Evolutionary conservation across 1,140 invertebrate genomes (phyloP).

Genomic region (Carcinoscorpius rotundicauda): DNA sequence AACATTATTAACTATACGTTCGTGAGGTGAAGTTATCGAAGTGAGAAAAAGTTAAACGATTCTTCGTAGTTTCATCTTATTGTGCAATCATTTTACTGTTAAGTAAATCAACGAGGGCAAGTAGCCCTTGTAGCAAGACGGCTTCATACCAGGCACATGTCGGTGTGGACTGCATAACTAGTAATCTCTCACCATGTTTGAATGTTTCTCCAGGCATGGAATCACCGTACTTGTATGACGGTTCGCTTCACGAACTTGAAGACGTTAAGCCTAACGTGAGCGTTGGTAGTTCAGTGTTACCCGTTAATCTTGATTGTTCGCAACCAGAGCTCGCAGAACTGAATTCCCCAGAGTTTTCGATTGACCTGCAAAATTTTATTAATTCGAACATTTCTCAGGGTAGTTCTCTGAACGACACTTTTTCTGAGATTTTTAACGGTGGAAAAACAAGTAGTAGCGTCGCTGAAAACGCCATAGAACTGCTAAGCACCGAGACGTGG

Average conservation of each 20-base stretch:
- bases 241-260: conserved; percentile 9
- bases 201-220: conserved; percentile 17
- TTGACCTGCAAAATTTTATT: conserved; percentile 25
- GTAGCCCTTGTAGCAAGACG: too few species aligned
- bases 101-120: too few species aligned
- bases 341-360: conserved; percentile 22
- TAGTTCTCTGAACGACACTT: conserved; percentile 11
- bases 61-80: too few species aligned
- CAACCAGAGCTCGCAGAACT: conserved; percentile 21
- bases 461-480: background rate
- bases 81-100: too few species aligned
- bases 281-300: background rate
- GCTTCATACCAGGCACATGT: too few species aligned
- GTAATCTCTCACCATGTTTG: conserved; percentile 18
- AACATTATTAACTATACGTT: too few species aligned
- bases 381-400: conserved; percentile 3
- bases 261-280: conserved; percentile 1
- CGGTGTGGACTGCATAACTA: too few species aligned
- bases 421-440: conserved; percentile 7
- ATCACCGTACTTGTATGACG: conserved; percentile 20
- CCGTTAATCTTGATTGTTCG: conserved; percentile 2
- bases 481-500: background rate
- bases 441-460: background rate
- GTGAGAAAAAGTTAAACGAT: too few species aligned
- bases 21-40: too few species aligned